Conservation (phyloP, 2,113 vertebrate genomes). For the Pangasianodon gigas region DNA sequence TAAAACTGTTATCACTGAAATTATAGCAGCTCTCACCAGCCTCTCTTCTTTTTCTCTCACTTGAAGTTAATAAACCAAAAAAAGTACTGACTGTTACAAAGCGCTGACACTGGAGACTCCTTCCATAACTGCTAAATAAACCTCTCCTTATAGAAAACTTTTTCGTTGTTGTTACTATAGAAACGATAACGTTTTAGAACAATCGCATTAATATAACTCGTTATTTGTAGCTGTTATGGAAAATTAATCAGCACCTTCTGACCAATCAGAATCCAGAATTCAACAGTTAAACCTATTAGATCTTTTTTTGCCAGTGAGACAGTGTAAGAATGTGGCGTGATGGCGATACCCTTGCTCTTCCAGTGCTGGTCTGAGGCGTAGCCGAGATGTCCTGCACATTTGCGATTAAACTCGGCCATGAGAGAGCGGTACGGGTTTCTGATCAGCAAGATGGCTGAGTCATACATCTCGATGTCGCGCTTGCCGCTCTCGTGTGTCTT, state of each 20-base stretch:
- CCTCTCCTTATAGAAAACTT: neutral
- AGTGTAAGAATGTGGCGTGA: neutral
- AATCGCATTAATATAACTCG: neutral
- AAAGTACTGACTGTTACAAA: neutral
- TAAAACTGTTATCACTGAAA: neutral
- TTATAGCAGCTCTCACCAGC: neutral
- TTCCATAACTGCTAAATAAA: neutral
- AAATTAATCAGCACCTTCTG: neutral
- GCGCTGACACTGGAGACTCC: neutral
- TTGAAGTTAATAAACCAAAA: neutral
- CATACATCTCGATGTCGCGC: constrained; percentile 92
- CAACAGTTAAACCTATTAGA: neutral
- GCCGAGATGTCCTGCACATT: constrained; percentile 93
- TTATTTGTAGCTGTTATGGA: neutral
- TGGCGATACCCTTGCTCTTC: constrained; percentile 87
- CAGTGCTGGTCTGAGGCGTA: constrained; percentile 90
- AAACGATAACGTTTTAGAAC: neutral
- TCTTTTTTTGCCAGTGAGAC: neutral
- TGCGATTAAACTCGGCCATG: constrained; percentile 95
- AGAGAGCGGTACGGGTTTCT: constrained; percentile 92
- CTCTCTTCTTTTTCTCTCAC: neutral
- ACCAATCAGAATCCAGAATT: neutral
- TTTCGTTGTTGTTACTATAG: neutral
- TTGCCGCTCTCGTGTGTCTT: constrained; percentile 96
- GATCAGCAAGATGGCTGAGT: constrained; percentile 90